A percentile compares a stretch with the other conserved stretches of the same genome.
Evolutionary conservation across 2,113 vertebrate genomes (phyloP).

Genomic region (Leptobrachium leishanense): DNA sequence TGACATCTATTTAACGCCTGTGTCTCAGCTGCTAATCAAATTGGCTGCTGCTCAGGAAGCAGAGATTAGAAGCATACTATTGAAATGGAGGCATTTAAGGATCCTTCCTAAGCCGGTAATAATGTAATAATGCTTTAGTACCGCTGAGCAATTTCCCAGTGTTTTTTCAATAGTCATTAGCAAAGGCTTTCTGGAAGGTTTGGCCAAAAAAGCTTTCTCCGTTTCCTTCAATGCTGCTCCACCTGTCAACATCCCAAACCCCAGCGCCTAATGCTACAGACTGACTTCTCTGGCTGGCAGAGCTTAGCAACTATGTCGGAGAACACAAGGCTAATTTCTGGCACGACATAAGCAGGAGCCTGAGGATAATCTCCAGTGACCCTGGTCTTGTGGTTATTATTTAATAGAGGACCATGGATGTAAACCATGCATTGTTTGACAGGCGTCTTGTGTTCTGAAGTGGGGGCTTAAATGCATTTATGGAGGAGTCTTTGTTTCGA

Average conservation of each 20-base stretch:
- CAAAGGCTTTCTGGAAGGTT: constrained; percentile 42
- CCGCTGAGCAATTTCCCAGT: constrained; percentile 41
- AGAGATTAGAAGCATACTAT: constrained; percentile 40
- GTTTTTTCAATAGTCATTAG: constrained; percentile 48
- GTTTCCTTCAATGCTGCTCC: constrained; percentile 38
- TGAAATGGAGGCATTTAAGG: constrained; percentile 48
- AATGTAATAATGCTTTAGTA: constrained; percentile 50
- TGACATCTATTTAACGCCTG: constrained; percentile 43
- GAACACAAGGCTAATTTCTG: constrained; percentile 14
- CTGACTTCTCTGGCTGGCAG: constrained; percentile 29
- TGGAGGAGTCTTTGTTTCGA: too few relatives aligned
- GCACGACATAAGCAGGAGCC: constrained; percentile 31
- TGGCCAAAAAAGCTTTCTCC: constrained; percentile 49
- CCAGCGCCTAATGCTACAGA: constrained; percentile 24
- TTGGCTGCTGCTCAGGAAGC: constrained; percentile 44
- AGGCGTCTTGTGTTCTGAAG: neutral
- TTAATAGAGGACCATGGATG: neutral
- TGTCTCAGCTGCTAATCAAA: constrained; percentile 46
- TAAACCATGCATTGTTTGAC: neutral
- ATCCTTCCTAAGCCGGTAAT: constrained; percentile 47
- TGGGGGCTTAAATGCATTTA: too few relatives aligned
- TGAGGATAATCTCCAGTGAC: constrained; percentile 7
- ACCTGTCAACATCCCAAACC: constrained; percentile 45
- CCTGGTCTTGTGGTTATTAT: constrained; percentile 7
- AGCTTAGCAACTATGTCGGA: constrained; percentile 9